phyloP scores from a whole-genome alignment of 2,888 invertebrate genomes.

The Sphecodes monilicornis region DNA sequence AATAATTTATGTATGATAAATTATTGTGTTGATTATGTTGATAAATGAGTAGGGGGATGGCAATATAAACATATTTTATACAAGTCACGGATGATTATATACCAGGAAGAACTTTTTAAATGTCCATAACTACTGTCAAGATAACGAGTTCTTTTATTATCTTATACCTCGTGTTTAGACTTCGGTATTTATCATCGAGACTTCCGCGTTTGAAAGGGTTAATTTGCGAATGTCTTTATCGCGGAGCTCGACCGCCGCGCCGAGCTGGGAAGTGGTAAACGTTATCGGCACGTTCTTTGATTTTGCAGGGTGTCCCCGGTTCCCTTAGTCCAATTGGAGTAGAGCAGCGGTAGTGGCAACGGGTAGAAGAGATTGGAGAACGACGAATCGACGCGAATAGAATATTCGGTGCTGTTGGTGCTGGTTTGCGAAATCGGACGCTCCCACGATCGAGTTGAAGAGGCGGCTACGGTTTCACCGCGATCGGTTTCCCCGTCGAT shows the following conservation, averaged over 20 bases:
- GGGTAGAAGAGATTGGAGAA: background rate
- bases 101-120: too few species aligned
- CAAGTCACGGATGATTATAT: too few species aligned
- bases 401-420: background rate
- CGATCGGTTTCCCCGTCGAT: background rate
- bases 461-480: background rate
- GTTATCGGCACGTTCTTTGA: background rate
- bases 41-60: too few species aligned
- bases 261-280: background rate
- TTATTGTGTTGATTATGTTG: too few species aligned
- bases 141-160: background rate
- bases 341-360: background rate
- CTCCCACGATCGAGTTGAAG: background rate
- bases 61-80: too few species aligned
- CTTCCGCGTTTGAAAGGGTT: too few species aligned
- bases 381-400: background rate
- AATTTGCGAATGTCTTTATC: too few species aligned
- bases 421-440: background rate
- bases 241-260: too few species aligned
- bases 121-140: too few species aligned
- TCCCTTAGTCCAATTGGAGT: background rate
- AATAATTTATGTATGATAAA: too few species aligned
- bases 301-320: slow-evolving; percentile 40
- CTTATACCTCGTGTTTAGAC: too few species aligned
- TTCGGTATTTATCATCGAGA: background rate